Evolutionary conservation across 2,797 vertebrate genomes (phyloP).

Genomic region (Orestias chungarensis): DNA sequence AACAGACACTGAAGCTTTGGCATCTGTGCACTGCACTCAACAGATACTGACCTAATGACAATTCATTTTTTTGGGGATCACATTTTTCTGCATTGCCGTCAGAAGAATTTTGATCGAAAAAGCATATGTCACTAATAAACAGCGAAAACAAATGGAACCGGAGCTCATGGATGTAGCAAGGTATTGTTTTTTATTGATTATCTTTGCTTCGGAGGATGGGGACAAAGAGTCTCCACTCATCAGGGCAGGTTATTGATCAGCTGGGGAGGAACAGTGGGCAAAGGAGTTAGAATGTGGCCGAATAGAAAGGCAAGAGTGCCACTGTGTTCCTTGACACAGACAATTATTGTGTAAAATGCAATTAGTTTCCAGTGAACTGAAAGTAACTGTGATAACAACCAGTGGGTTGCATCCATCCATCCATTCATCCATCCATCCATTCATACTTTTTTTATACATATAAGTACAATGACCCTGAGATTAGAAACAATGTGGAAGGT

Average conservation of each 20-base stretch:
- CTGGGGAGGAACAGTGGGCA: slow-evolving; percentile 27
- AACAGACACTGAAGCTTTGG: slow-evolving; percentile 62
- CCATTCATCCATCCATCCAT: neutral
- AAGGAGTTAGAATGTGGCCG: slow-evolving; percentile 45
- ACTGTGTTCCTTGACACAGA: slow-evolving; percentile 33
- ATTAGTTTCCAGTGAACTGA: slow-evolving; percentile 17
- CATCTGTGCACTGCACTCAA: slow-evolving; percentile 67
- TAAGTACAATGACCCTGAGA: neutral
- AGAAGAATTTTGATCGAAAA: slow-evolving; percentile 77
- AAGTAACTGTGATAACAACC: neutral
- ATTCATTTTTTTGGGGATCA: slow-evolving; percentile 13
- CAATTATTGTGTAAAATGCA: slow-evolving; percentile 47
- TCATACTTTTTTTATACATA: neutral
- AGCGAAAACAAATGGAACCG: slow-evolving; percentile 70
- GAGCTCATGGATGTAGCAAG: slow-evolving; percentile 76
- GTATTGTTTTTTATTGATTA: slow-evolving; percentile 89
- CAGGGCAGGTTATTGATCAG: slow-evolving; percentile 69
- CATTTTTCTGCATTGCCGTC: slow-evolving; percentile 20
- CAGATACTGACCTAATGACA: slow-evolving; percentile 54
- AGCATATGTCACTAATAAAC: slow-evolving; percentile 72
- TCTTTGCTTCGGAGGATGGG: slow-evolving; percentile 71
- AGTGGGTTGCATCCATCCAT: neutral
- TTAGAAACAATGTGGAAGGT: neutral
- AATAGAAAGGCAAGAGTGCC: slow-evolving; percentile 17
- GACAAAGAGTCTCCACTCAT: slow-evolving; percentile 80